Evolutionary conservation across 92 coral and sea anemone species (phyloP).

Genomic region (Nematostella vectensis): DNA sequence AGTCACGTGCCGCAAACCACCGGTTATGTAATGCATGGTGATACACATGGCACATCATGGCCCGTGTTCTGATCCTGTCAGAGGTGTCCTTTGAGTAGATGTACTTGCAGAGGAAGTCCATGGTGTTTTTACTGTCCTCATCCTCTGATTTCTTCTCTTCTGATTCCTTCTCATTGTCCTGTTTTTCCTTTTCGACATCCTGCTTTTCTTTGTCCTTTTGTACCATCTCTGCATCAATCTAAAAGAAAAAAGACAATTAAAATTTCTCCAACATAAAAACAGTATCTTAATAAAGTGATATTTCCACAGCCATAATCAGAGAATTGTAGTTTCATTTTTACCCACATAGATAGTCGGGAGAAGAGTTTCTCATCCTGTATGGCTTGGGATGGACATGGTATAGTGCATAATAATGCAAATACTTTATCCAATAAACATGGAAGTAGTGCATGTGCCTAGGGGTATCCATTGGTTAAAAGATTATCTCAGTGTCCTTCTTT

Average conservation of each 20-base stretch:
- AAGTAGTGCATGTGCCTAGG: no score
- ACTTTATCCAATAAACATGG: no score
- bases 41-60: constrained; percentile 93
- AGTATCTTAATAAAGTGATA: not conserved
- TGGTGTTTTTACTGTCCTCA: constrained; percentile 18
- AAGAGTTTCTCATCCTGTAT: constrained; percentile 23
- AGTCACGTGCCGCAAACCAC: constrained; percentile 96
- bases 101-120: constrained; percentile 77
- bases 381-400: constrained; percentile 1
- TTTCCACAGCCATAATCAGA: constrained; percentile 27
- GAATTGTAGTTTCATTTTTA: constrained; percentile 25
- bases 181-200: constrained; percentile 5
- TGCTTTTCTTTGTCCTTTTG: constrained; percentile 9
- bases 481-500: no score
- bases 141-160: constrained; percentile 19
- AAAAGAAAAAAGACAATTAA: not conserved
- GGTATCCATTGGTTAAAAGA: no score
- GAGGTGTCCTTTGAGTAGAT: constrained; percentile 95
- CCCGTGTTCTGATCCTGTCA: constrained; percentile 89
- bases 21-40: constrained; percentile 88
- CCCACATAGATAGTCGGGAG: constrained; percentile 29
- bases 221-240: constrained; percentile 38
- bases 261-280: not conserved
- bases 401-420: no score
- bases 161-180: constrained; percentile 23